These are phyloP conservation scores for Columba livia DNA, from an alignment of 2,113 vertebrate genomes.

Conservation along the genomic window DNA sequence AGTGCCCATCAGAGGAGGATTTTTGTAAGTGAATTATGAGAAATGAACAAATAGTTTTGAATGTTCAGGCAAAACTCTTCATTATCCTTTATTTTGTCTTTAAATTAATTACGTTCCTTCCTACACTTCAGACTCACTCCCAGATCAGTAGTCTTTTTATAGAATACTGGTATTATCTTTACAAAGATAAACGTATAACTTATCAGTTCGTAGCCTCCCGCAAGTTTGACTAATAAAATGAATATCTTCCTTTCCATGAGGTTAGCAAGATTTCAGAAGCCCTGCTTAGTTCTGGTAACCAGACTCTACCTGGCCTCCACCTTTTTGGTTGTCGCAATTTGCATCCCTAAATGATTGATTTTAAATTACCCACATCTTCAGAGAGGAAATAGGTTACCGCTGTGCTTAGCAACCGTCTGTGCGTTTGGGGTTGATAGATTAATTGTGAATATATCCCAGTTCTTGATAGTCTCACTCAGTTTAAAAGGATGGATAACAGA, in stretches of 20 bases:
- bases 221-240: not conserved
- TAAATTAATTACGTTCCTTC: constrained; percentile 9
- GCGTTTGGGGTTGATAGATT: not conserved
- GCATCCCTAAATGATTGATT: not conserved
- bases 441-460: not conserved
- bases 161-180: not conserved
- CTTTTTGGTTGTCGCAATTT: not conserved
- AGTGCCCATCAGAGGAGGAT: not conserved
- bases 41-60: not conserved
- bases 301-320: not conserved
- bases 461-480: not conserved
- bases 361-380: not conserved
- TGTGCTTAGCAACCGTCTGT: not conserved
- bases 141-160: not conserved
- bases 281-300: not conserved
- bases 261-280: not conserved
- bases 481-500: not conserved
- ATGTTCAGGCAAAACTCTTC: constrained; percentile 16
- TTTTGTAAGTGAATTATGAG: not conserved
- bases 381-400: not conserved
- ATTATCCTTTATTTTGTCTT: constrained; percentile 10
- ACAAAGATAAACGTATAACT: not conserved
- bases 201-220: not conserved
- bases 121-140: not conserved
- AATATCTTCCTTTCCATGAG: not conserved